Evolutionary conservation across 1,140 invertebrate genomes (phyloP).

Genomic region (Scaptomyza hsui): DNA sequence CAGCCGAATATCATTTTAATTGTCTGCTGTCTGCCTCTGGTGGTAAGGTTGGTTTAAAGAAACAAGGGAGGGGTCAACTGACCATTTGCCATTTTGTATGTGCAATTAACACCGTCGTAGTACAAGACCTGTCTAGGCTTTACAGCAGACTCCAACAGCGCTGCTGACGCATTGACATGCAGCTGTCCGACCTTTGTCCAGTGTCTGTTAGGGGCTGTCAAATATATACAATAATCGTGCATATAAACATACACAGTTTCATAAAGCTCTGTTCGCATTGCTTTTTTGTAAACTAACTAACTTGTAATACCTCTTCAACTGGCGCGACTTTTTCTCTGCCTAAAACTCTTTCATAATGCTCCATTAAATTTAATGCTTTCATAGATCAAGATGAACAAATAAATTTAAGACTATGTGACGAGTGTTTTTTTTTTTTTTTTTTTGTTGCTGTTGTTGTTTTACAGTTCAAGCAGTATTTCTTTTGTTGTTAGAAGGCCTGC

Average conservation of each 20-base stretch:
- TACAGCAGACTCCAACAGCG: not conserved
- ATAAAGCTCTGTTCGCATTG: conserved; percentile 7
- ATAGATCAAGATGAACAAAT: conserved; percentile 73
- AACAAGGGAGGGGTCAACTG: not conserved
- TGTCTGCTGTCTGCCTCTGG: conserved; percentile 26
- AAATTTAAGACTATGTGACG: conserved; percentile 58
- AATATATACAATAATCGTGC: conserved; percentile 10
- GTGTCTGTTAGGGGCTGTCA: not conserved
- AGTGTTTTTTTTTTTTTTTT: conserved; percentile 31
- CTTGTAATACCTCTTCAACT: conserved; percentile 19
- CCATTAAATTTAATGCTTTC: conserved; percentile 69
- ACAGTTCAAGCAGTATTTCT: conserved; percentile 23
- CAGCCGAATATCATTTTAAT: conserved; percentile 53
- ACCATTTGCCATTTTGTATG: conserved; percentile 57
- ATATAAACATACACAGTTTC: conserved; percentile 20
- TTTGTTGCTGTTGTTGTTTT: conserved; percentile 14
- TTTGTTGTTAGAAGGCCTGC: conserved; percentile 43
- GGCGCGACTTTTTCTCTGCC: conserved; percentile 53
- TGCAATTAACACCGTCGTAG: conserved; percentile 42
- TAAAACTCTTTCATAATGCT: conserved; percentile 67
- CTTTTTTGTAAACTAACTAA: conserved; percentile 10
- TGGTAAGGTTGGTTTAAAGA: not conserved
- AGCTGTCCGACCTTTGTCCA: conserved; percentile 36
- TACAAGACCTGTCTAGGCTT: conserved; percentile 18
- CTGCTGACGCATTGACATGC: conserved; percentile 46